A percentile compares a stretch with the other conserved stretches of the same genome.
phyloP scores from a whole-genome alignment of 2,888 invertebrate species.

The Cheilosia urbana region DNA sequence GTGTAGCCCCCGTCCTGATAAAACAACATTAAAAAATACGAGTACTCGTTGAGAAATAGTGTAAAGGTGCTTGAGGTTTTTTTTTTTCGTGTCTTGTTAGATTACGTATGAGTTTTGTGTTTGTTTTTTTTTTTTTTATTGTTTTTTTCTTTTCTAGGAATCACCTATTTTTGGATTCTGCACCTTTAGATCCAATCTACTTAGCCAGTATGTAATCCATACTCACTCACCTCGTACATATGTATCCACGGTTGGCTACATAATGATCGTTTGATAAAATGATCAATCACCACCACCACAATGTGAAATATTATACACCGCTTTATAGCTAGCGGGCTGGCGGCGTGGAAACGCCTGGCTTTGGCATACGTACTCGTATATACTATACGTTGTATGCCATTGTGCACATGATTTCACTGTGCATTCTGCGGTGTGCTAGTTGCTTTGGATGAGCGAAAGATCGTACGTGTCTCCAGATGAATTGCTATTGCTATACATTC shows the following conservation, averaged over 20 bases:
- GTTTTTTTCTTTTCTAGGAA: conserved; percentile 5
- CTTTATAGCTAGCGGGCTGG: conserved; percentile 21
- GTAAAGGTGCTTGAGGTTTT: conserved; percentile 13
- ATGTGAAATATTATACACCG: conserved; percentile 67
- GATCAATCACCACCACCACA: conserved; percentile 72
- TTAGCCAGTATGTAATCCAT: conserved; percentile 40
- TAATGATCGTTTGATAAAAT: conserved; percentile 70
- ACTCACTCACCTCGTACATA: conserved; percentile 38
- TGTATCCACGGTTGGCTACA: conserved; percentile 52
- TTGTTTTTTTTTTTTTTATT: neutral
- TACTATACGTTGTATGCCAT: conserved; percentile 18
- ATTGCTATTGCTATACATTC: conserved; percentile 8
- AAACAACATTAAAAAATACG: conserved; percentile 9
- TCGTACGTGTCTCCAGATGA: conserved; percentile 21
- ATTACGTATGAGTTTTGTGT: conserved; percentile 27
- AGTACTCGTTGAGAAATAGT: neutral
- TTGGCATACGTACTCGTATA: neutral
- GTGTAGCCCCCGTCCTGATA: conserved; percentile 65
- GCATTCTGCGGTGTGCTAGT: conserved; percentile 10
- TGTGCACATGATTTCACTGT: conserved; percentile 41
- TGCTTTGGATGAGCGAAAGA: conserved; percentile 29
- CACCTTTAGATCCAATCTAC: conserved; percentile 38
- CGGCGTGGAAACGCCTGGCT: neutral
- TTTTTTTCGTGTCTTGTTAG: conserved; percentile 9
- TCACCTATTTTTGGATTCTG: conserved; percentile 52